phyloP scores from a whole-genome alignment of 2,113 vertebrate species.

The Syrrhaptes paradoxus region DNA sequence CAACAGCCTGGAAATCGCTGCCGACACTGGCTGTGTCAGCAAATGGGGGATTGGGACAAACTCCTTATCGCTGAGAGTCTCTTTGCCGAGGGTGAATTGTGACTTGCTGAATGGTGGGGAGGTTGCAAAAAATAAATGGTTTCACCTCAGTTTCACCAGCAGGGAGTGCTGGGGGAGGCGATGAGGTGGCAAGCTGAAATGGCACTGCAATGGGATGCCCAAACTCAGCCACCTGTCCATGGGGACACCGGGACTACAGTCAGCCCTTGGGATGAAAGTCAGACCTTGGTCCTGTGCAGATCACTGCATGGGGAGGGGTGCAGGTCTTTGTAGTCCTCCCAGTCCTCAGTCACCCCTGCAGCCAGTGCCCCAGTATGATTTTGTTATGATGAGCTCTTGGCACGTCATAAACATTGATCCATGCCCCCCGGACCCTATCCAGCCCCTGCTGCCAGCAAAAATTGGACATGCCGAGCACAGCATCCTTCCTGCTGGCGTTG shows the following conservation, averaged over 20 bases:
- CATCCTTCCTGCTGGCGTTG: background rate
- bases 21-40: background rate
- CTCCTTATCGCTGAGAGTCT: background rate
- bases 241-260: background rate
- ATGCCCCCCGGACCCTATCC: too few relatives aligned
- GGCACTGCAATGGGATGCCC: background rate
- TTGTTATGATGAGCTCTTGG: background rate
- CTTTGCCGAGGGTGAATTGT: background rate
- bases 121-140: background rate
- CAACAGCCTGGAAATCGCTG: accelerated
- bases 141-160: background rate
- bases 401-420: background rate
- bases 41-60: background rate
- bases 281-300: background rate
- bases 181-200: background rate
- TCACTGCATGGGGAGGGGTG: too few relatives aligned
- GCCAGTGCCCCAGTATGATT: background rate
- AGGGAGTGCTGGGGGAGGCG: background rate
- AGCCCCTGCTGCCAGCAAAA: background rate
- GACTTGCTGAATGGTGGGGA: background rate
- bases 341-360: background rate
- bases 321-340: background rate
- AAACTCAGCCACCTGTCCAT: background rate
- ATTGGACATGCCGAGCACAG: background rate
- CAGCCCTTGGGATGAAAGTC: background rate